Evolutionary conservation across 1,140 invertebrate species (phyloP), one percentile per base, ranked within the genome.

Genomic region (Drosophila tropicalis): DNA sequence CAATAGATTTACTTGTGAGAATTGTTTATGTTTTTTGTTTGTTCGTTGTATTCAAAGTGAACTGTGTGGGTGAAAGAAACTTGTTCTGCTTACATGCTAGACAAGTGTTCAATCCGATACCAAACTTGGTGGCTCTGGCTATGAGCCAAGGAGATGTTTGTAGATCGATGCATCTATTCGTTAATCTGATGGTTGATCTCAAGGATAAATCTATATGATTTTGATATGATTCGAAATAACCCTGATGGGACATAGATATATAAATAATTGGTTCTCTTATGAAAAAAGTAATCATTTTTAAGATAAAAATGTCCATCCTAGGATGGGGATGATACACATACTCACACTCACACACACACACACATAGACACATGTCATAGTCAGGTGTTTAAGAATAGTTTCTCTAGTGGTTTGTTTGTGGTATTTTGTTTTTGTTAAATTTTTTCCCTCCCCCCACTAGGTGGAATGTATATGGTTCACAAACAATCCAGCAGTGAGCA

Each of bases 371-470:
- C 82, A 79, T 87, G 79, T 74, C 84, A 76, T 77, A 79, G 76
- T 86, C 83, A 86, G 83, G 83, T 86, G 83, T 87, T 81, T 87
- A 83, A 86, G 84, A 86, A 87, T 86, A 86, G 84, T 87, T 82
- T 36, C 44, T 83, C 76, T 76, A 71, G 79, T 76, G 79, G 67
- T 77, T 83, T 77, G 41, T 82, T 82, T 79, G 67, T 60, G 79
- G 74, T 73, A 73, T 77, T 76, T 79, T 68, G 62, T 67, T 47
- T 65, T 68, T 69, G 47, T 67, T 19, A 22, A 19, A 51, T 51
- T 22, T 51, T 22, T 22, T 51, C 19, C 13, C 4, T 12, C 47
- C 54, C 73, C 62, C 47, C 55, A 58, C 65, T 39, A 60, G 60
- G 13, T 19, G 4, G 19, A 51, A 51, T 39, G 69, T 54, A 60